A percentile compares a stretch with the other conserved stretches of the same genome.
phyloP scores from a whole-genome alignment of 2,113 vertebrate species.

The Tringa solitaria region DNA sequence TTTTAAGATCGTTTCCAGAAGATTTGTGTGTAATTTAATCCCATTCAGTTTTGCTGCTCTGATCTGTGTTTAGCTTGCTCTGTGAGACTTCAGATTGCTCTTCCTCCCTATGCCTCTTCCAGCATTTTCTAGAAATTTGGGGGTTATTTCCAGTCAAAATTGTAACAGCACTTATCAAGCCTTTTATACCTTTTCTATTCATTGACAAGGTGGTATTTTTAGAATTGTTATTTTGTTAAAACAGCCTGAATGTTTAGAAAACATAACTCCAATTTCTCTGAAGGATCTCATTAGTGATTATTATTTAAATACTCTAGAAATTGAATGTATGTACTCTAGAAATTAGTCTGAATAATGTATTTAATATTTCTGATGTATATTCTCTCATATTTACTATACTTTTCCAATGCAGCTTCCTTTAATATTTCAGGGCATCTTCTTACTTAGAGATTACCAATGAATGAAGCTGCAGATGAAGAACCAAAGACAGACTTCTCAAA shows the following conservation, averaged over 20 bases:
- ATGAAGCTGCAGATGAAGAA: neutral
- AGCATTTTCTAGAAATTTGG: neutral
- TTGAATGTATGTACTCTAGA: neutral
- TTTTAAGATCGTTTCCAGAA: constrained; percentile 30
- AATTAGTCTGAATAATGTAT: neutral
- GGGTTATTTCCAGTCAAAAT: neutral
- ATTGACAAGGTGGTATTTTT: neutral
- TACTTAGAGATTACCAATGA: neutral
- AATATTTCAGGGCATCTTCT: neutral
- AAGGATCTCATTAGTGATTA: neutral
- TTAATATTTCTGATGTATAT: neutral
- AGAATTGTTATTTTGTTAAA: neutral
- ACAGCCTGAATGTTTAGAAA: neutral
- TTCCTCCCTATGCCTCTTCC: neutral
- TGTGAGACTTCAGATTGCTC: neutral
- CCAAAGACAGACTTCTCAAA: neutral
- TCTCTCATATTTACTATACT: neutral
- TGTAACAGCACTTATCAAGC: neutral
- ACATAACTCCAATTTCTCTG: neutral
- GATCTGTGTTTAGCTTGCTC: neutral
- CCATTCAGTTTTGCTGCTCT: neutral
- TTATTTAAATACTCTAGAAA: neutral
- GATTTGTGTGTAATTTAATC: constrained; percentile 25
- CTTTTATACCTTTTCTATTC: neutral
- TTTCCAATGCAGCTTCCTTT: neutral